These are phyloP conservation scores for Triplophysa dalaica DNA, from an alignment of 2,113 vertebrate species.

Conservation along the genomic window DNA sequence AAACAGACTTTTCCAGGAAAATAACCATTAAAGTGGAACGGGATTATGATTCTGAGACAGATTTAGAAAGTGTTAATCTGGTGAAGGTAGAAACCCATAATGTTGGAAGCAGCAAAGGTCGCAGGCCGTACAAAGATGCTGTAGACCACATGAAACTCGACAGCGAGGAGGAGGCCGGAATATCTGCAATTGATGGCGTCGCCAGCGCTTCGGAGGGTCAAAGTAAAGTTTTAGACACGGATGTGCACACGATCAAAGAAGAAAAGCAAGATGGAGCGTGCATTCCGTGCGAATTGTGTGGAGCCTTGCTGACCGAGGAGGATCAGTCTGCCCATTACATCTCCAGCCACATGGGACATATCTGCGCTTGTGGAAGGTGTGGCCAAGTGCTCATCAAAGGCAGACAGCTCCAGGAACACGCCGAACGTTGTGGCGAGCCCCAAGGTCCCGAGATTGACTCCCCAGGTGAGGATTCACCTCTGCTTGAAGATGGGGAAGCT, in stretches of 20 bases:
- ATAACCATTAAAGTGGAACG: conserved; percentile 89
- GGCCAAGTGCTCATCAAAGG: conserved; percentile 96
- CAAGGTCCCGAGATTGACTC: conserved; percentile 87
- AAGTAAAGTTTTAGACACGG: conserved; percentile 59
- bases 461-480: conserved; percentile 80
- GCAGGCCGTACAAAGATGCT: conserved; percentile 47
- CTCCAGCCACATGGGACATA: conserved; percentile 92
- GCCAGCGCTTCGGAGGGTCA: conserved; percentile 70
- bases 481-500: conserved; percentile 77
- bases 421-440: conserved; percentile 88
- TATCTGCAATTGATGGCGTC: conserved; percentile 74
- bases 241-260: conserved; percentile 65
- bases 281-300: conserved; percentile 89
- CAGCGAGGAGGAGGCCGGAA: conserved; percentile 75
- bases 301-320: conserved; percentile 82
- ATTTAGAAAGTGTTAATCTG: conserved; percentile 82
- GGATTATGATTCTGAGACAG: conserved; percentile 78
- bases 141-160: conserved; percentile 63
- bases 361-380: conserved; percentile 94
- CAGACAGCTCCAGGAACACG: conserved; percentile 93
- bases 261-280: conserved; percentile 60
- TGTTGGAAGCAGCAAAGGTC: conserved; percentile 66
- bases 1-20: conserved; percentile 76
- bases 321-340: conserved; percentile 92
- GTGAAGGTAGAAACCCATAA: conserved; percentile 78